phyloP scores from a whole-genome alignment of 2,113 vertebrate species.

The Saimiri boliviensis region DNA sequence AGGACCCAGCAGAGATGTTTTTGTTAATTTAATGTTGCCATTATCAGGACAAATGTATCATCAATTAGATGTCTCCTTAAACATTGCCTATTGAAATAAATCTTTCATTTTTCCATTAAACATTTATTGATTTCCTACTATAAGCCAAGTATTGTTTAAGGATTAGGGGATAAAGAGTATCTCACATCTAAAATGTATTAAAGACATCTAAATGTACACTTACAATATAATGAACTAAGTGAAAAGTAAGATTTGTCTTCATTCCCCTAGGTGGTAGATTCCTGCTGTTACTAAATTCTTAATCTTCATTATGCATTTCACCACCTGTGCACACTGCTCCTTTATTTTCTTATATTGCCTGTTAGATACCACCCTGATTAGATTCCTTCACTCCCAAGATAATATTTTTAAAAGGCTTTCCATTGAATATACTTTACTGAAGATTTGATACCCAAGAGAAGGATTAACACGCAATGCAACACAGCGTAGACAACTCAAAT shows the following conservation, averaged over 20 bases:
- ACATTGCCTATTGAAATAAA: not conserved
- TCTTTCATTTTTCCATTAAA: conserved; percentile 12
- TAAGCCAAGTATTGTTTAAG: not conserved
- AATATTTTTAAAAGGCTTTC: not conserved
- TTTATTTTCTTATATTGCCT: not conserved
- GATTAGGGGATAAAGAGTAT: not conserved
- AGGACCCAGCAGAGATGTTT: not conserved
- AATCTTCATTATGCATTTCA: not conserved
- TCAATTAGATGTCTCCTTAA: not conserved
- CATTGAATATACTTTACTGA: not conserved
- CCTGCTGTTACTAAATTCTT: not conserved
- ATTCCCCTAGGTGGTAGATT: not conserved
- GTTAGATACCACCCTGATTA: not conserved
- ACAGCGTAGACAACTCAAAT: not conserved
- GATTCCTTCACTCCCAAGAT: not conserved
- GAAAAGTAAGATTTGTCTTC: not conserved
- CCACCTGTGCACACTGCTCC: not conserved
- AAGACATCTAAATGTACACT: not conserved
- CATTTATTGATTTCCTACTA: not conserved
- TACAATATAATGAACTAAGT: not conserved
- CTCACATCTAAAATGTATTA: not conserved
- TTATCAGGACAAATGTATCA: not conserved
- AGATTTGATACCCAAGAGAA: not conserved
- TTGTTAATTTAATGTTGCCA: conserved; percentile 6
- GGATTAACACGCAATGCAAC: not conserved